Base-by-base conservation (phyloP, 2,113 vertebrate species). In the Rhipidura dahli region DNA sequence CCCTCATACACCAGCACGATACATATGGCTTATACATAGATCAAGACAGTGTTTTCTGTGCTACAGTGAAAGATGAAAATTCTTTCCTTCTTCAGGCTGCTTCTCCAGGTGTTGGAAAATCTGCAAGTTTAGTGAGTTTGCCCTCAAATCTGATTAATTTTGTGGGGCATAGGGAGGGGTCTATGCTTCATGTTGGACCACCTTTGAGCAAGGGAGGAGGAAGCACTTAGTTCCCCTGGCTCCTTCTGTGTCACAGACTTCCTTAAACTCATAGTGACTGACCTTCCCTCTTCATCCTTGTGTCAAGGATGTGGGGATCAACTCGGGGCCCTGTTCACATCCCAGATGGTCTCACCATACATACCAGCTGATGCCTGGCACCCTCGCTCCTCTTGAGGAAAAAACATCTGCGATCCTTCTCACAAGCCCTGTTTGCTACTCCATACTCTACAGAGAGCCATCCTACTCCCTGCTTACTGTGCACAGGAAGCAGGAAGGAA, bases 361-460 rank as follows among this genome's bases (percentile, higher is more conserved):
- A 79, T 35, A 51, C 77, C 90, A 87, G 84, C 84, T 93, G 93
- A 84, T 68, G 87, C 81, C 84, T 94, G 95, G 93, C 93, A 94
- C 73, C 81, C 81, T 84, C 56, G 54, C 77, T 92, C 68, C 64
- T 81, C 87, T 75, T 71, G 56, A 91, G 81, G 56, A 89, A 91
- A 66, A 91, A 84, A 82, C 92, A 91, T 91, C 90, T 89, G 87
- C 31, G 93, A 82, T 89, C 39, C 44, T 90, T 83, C 73, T 70
- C 81, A 82, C 83, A 30, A 87, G 30, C 50, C 87, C 24, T 15
- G 44, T 27, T 59, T 33, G 47, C 80, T 33, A 1, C 75, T 85
- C 42, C 54, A 24, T 22, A 30, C 50, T 83, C 59, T 24, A 7
- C 61, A 26, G 30, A 66, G 57, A 68, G 16, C 24, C 75, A 49